Base-by-base conservation (phyloP, 2,113 vertebrate genomes). In the Triplophysa siluroides region DNA sequence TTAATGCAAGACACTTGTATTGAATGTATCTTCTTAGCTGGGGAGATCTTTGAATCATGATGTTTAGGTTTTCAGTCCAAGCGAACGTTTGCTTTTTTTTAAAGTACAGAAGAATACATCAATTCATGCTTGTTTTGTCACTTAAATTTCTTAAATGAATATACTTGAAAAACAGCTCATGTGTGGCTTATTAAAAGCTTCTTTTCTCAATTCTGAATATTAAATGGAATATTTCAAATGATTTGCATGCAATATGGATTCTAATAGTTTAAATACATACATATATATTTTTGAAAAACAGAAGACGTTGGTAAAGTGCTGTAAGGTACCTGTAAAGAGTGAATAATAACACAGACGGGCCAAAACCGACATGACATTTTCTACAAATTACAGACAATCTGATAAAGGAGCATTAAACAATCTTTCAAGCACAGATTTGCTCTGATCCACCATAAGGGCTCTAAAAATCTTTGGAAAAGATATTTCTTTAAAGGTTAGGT, bases 401-500 rank as follows among this genome's bases (percentile, higher is more conserved):
- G 78, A 79, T 23, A 0, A 60, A 79, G 45, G 50, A 29, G 29
- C 60, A 21, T 72, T 52, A 72, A 72, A 79, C 52, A 71, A 79
- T 47, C 58, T 23, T 29, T 21, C 38, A 24, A 50, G 13, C 62
- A 26, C 60, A 12, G 45, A 50, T 62, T 52, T 64, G 23, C 38
- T 72, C 67, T 41, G 14, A 23, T 63, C 26, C 60, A 72, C 10
- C 52, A 43, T 21, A 41, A 61, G 56, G 52, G 13, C 23, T 41
- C 41, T 50, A 78, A 66, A 38, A 56, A 54, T 24, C 33, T 56
- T 23, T 71, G 67, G 43, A 19, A 52, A 50, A 63, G 67, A 1
- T 38, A 52, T 71, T 79, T 64, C 60, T 54, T 72, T 26, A 72
- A 79, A 72, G 78, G 78, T 79, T 79, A 79, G 13, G n/a, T 13